Base-by-base conservation (phyloP, 2,113 vertebrate genomes). In the Hippocampus abdominalis region DNA sequence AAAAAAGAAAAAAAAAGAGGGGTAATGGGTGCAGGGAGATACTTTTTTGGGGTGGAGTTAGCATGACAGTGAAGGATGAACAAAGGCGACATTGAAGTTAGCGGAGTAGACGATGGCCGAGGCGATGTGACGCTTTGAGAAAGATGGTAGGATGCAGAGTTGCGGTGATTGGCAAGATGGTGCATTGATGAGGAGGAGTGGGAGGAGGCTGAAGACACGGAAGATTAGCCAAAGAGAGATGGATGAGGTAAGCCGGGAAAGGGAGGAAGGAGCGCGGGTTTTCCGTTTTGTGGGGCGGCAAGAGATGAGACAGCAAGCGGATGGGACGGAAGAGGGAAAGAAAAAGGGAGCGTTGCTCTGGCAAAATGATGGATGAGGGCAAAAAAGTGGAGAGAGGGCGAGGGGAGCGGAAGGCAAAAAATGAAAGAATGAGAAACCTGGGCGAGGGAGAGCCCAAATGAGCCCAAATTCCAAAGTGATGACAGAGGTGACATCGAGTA, bases 11-110 rank as follows among this genome's bases (percentile, higher is more conserved):
- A 56, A 32, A 6, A 57, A 32, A 4, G 29, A 13, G 25, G 27
- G 23, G 7, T 27, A 18, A 32, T 60, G 57, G 27, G 57, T 67
- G 16, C 13, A 56, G 42, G 36, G 12, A 27, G 57, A 11, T 60
- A 62, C 75, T 64, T 64, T 42, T 48, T 36, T 36, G 32, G 71
- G 63, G 44, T 5, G 8, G 68, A 9, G 68, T 49, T 49, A 64
- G 61, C 8, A n/a, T 29, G 66, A 71, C 72, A 57, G 62, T 59
- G 84, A 88, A 83, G 82, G 84, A 72, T 69, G 85, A 85, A 89
- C 72, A 73, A 80, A 78, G 64, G 70, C 57, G 72, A 79, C 13
- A 18, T 6, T 60, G 57, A 60, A 60, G 27, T 60, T 60, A 29
- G 69, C 64, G 29, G 63, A 73, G 51, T 13, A n/a, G 80, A 82